phyloP scores from a whole-genome alignment of 2,797 vertebrate species.

The Myotis daubentonii region DNA sequence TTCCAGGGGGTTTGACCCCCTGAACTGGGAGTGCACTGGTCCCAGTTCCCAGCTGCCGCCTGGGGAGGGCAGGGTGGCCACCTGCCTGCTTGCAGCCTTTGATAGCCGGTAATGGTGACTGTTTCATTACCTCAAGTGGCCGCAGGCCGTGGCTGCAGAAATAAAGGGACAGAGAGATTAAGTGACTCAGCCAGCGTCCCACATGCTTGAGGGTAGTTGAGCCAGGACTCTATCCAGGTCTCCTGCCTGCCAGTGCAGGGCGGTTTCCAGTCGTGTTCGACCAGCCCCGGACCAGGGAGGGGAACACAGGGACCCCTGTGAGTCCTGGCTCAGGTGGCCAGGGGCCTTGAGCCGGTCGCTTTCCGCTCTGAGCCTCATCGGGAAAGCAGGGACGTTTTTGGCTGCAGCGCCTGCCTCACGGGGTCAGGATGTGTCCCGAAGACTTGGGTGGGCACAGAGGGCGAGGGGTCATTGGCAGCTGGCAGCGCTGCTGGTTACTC shows the following conservation, averaged over 20 bases:
- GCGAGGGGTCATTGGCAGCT: rapidly evolving
- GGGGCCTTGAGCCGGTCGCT: background rate
- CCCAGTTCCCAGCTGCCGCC: background rate
- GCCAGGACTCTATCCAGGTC: too few species aligned
- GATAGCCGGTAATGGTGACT: background rate
- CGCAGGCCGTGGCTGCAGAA: background rate
- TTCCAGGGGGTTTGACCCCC: background rate
- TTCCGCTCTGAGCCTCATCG: background rate
- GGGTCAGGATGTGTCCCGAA: background rate
- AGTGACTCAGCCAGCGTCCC: background rate
- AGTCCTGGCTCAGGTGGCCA: background rate
- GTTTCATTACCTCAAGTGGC: rapidly evolving
- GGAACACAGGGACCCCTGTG: rapidly evolving
- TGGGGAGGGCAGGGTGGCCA: too few species aligned
- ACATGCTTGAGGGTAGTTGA: background rate
- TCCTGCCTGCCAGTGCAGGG: rapidly evolving
- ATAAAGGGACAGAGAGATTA: background rate
- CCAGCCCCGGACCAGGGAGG: background rate
- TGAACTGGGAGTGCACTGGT: background rate
- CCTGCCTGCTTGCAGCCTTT: background rate
- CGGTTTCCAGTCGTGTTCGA: background rate
- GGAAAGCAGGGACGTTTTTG: background rate
- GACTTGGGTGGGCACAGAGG: background rate
- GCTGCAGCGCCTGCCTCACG: rapidly evolving
- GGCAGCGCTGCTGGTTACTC: background rate